Percentiles rank a stretch among this genome's conserved stretches.
Conservation (phyloP, 2,113 vertebrate genomes). For the Megaceryle torquata region DNA sequence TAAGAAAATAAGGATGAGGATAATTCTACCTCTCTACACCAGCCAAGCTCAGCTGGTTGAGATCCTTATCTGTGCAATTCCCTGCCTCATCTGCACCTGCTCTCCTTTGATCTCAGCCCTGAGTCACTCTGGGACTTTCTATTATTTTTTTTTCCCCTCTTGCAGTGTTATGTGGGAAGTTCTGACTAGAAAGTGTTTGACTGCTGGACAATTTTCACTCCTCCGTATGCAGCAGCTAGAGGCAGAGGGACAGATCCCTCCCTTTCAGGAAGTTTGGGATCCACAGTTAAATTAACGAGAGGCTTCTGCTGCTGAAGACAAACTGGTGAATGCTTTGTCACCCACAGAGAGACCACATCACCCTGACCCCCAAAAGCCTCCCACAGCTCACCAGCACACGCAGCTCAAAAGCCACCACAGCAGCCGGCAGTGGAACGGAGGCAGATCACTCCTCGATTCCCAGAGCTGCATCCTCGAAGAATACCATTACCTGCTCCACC, state of each 20-base stretch:
- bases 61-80: neutral
- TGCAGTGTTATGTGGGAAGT: neutral
- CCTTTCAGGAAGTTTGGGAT: neutral
- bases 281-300: neutral
- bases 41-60: neutral
- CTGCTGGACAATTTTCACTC: neutral
- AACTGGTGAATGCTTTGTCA: neutral
- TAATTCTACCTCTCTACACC: neutral
- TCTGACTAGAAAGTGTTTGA: neutral
- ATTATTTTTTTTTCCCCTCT: neutral
- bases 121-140: neutral
- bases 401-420: neutral
- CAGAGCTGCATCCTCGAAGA: neutral
- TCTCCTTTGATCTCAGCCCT: neutral
- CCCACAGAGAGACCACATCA: neutral
- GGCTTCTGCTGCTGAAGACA: neutral
- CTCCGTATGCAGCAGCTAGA: neutral
- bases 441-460: neutral
- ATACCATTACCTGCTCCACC: neutral
- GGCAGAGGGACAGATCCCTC: neutral
- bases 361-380: neutral
- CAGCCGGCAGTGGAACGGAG: neutral
- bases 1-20: neutral
- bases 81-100: neutral
- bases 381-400: neutral